Evolutionary conservation across 2,888 invertebrate genomes (phyloP).

Genomic region (Lithophane ornitopus): DNA sequence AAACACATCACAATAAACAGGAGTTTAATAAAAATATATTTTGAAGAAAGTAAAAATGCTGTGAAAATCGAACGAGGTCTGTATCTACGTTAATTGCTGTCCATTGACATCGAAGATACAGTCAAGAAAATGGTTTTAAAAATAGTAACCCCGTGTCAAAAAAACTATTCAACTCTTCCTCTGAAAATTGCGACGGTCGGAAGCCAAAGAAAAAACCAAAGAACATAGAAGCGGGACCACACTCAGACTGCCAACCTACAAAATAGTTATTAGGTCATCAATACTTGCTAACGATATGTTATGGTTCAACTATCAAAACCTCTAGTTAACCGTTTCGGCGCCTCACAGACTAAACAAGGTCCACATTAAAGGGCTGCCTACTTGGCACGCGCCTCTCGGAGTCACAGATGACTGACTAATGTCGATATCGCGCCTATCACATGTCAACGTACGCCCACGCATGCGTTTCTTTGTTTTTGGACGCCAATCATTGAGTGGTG

Average conservation of each 20-base stretch:
- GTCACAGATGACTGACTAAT: constrained; percentile 54
- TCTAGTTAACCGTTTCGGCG: constrained; percentile 23
- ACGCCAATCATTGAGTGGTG: constrained; percentile 37
- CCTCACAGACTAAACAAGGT: constrained; percentile 55
- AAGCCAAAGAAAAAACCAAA: not conserved
- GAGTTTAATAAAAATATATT: not conserved
- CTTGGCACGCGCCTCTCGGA: constrained; percentile 34
- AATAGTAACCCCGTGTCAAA: not conserved
- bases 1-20: constrained; percentile 38
- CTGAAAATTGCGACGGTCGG: not conserved
- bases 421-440: constrained; percentile 42
- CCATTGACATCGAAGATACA: too few relatives aligned
- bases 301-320: constrained; percentile 13
- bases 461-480: constrained; percentile 41
- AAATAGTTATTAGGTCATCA: constrained; percentile 38
- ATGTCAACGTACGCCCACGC: constrained; percentile 57
- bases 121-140: too few relatives aligned
- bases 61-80: not conserved
- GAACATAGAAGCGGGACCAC: not conserved
- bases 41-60: not conserved
- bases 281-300: constrained; percentile 23
- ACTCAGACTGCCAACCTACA: not conserved
- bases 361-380: constrained; percentile 47
- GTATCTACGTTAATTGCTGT: too few relatives aligned
- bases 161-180: too few relatives aligned